Evolutionary conservation across 2,888 invertebrate species (phyloP).

Genomic region (Heterodera filipjevi): DNA sequence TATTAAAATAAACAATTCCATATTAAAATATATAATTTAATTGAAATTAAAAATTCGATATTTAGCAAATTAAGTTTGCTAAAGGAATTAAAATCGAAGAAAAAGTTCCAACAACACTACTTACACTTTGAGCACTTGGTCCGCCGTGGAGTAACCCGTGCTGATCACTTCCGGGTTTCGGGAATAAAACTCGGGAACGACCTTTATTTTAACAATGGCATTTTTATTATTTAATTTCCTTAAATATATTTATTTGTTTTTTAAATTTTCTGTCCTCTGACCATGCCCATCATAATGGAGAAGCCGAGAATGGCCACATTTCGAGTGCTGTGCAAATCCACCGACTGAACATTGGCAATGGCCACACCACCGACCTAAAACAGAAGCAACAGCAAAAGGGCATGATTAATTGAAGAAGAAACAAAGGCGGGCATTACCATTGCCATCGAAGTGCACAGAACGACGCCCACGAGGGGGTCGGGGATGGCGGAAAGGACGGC

Average conservation of each 20-base stretch:
- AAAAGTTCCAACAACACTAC: no score
- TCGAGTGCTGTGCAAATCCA: conserved; percentile 80
- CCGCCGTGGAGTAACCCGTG: conserved; percentile 39
- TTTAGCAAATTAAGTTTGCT: no score
- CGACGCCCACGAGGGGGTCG: conserved; percentile 68
- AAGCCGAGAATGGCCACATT: conserved; percentile 87
- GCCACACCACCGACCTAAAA: conserved; percentile 61
- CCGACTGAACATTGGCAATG: conserved; percentile 69
- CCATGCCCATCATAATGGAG: conserved; percentile 82
- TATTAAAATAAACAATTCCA: no score
- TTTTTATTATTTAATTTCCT: background rate
- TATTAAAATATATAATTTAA: no score
- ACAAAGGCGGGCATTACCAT: conserved; percentile 62
- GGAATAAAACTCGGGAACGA: conserved; percentile 20
- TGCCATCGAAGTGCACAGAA: conserved; percentile 66
- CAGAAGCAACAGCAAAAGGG: no score
- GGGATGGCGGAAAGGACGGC: conserved; percentile 69
- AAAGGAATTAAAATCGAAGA: no score
- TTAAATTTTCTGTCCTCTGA: background rate
- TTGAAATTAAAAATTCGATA: no score
- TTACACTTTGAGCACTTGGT: conserved; percentile 52
- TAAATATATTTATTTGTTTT: no score
- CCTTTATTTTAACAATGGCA: background rate
- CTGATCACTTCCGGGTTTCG: conserved; percentile 4
- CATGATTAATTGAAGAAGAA: background rate